Percentiles rank a stretch among this genome's conserved stretches.
These are phyloP conservation scores for Protophormia terraenovae DNA, from an alignment of 2,888 invertebrate species.

Conservation along the genomic window DNA sequence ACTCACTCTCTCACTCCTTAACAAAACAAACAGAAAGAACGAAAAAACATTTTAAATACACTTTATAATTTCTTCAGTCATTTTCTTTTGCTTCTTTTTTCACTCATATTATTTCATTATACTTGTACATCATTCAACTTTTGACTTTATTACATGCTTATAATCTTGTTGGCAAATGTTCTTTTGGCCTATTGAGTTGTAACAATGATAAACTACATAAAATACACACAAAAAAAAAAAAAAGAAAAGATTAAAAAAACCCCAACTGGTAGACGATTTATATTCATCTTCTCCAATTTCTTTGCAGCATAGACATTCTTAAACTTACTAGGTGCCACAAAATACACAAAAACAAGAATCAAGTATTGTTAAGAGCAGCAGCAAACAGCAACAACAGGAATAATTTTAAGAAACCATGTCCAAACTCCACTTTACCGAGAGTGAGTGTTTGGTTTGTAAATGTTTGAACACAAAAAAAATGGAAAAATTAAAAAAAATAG, in stretches of 20 bases:
- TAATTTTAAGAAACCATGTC: conserved; percentile 40
- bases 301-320: conserved; percentile 29
- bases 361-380: conserved; percentile 4
- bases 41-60: conserved; percentile 43
- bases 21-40: conserved; percentile 2
- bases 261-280: conserved; percentile 30
- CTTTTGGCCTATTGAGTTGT: conserved; percentile 68
- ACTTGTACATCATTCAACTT: conserved; percentile 64
- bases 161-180: conserved; percentile 68
- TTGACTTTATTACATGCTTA: conserved; percentile 65
- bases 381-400: not conserved
- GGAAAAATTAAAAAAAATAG: not conserved
- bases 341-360: conserved; percentile 25
- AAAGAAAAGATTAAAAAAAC: too few relatives aligned
- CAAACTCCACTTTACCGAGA: conserved; percentile 50
- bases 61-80: conserved; percentile 41
- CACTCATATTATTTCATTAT: conserved; percentile 53
- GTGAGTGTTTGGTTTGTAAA: conserved; percentile 59
- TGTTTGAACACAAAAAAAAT: conserved; percentile 40
- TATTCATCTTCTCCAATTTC: conserved; percentile 45
- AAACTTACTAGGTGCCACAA: conserved; percentile 56
- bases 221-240: not conserved
- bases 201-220: conserved; percentile 62
- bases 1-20: conserved; percentile 15
- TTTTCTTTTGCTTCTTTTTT: not conserved